Conservation (phyloP, 2,113 vertebrate species). For the Pluvianellus socialis region DNA sequence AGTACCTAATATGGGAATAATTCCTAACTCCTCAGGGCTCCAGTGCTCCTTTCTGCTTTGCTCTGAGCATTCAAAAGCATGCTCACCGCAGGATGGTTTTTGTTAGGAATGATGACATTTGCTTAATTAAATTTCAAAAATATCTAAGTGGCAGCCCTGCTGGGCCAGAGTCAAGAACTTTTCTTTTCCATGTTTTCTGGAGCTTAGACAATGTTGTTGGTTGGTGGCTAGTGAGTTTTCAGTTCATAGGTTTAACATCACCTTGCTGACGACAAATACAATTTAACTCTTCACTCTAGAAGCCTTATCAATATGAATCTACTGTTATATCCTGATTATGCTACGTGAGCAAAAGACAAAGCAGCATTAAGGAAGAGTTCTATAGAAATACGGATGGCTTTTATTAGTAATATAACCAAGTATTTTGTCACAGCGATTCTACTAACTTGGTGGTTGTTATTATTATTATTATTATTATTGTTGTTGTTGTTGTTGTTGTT, state of each 20-base stretch:
- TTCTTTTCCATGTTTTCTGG: background rate
- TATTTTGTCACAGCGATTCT: background rate
- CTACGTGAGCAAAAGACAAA: background rate
- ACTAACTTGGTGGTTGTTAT: background rate
- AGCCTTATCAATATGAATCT: background rate
- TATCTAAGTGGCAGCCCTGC: background rate
- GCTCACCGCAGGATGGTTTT: background rate
- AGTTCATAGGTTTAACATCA: background rate
- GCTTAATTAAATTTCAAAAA: slow-evolving; percentile 46
- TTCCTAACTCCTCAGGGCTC: slow-evolving; percentile 31
- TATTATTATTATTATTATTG: background rate
- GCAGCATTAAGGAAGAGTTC: background rate
- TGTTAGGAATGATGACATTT: slow-evolving; percentile 12
- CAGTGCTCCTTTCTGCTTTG: slow-evolving; percentile 17
- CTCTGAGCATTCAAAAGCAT: slow-evolving; percentile 17
- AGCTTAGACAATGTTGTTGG: background rate
- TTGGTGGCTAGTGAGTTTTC: background rate
- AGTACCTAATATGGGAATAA: slow-evolving; percentile 41
- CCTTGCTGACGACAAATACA: background rate
- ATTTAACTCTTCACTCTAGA: background rate
- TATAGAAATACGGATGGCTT: background rate
- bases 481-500: background rate
- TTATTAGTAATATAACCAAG: background rate
- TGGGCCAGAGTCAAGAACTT: background rate
- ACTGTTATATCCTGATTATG: background rate